These are phyloP conservation scores for Murina feae DNA, from an alignment of 2,113 vertebrate species.

Conservation along the genomic window DNA sequence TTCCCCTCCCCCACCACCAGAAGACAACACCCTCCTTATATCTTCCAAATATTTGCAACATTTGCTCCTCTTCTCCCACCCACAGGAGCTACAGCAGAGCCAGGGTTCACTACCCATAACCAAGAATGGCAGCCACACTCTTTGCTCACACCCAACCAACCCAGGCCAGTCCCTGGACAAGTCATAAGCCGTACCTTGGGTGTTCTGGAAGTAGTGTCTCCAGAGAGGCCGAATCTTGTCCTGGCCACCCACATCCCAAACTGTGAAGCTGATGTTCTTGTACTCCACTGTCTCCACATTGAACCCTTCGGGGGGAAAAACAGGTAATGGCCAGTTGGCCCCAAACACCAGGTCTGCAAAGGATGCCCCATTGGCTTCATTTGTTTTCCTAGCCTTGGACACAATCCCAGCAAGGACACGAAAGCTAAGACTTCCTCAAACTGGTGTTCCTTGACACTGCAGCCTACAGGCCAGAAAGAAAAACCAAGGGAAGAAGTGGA, in stretches of 20 bases:
- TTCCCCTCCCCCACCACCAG: neutral
- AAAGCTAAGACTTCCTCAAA: neutral
- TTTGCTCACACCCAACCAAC: neutral
- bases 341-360: neutral
- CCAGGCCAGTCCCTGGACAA: neutral
- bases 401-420: neutral
- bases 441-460: neutral
- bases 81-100: neutral
- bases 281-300: slow-evolving; percentile 99
- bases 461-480: neutral
- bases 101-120: neutral
- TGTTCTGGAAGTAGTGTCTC: slow-evolving; percentile 99
- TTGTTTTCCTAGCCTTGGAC: neutral
- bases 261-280: slow-evolving; percentile 99
- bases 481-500: neutral
- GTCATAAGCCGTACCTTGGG: slow-evolving; percentile 88
- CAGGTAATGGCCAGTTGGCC: neutral
- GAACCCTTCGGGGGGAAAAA: slow-evolving; percentile 85
- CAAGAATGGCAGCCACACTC: neutral
- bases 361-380: neutral
- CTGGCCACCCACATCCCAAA: slow-evolving; percentile 98
- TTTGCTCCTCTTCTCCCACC: neutral
- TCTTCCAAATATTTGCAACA: neutral
- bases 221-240: slow-evolving; percentile 99
- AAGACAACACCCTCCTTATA: neutral